Evolutionary conservation across 1,140 invertebrate species (phyloP).

Genomic region (Cyclargus thomasi): DNA sequence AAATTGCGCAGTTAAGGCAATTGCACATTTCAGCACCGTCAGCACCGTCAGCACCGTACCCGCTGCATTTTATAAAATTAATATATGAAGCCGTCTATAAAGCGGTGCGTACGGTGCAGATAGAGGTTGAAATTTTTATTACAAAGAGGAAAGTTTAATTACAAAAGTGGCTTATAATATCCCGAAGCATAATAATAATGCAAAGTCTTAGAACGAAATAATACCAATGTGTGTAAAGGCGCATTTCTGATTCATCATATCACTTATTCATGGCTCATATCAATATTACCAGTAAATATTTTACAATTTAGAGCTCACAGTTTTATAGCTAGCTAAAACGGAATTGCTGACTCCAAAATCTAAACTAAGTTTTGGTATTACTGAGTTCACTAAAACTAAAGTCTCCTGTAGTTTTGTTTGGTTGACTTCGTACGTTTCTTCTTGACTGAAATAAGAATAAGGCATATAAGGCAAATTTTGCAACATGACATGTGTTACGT

Average conservation of each 20-base stretch:
- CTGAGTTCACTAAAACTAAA: constrained; percentile 35
- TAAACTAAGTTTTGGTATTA: constrained; percentile 38
- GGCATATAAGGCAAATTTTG: not conserved
- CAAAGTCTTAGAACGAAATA: too few relatives aligned
- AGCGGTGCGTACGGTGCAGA: too few relatives aligned
- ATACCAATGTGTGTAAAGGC: not conserved
- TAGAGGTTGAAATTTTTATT: too few relatives aligned
- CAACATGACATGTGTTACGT: not conserved
- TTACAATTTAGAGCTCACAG: constrained; percentile 25
- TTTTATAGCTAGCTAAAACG: constrained; percentile 34
- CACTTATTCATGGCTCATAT: not conserved
- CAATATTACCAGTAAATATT: not conserved
- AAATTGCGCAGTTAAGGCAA: too few relatives aligned
- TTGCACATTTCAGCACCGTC: too few relatives aligned
- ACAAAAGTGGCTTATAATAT: too few relatives aligned
- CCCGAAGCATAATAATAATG: too few relatives aligned
- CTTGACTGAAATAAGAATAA: constrained; percentile 38
- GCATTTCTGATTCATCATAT: not conserved
- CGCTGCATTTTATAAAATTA: too few relatives aligned
- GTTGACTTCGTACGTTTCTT: constrained; percentile 39
- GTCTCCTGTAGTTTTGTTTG: constrained; percentile 32
- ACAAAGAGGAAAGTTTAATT: too few relatives aligned
- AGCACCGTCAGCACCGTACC: too few relatives aligned
- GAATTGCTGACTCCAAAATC: constrained; percentile 42
- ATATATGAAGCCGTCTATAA: too few relatives aligned